Conservation (phyloP, 2,888 invertebrate species). For the Coelinius sp. region DNA sequence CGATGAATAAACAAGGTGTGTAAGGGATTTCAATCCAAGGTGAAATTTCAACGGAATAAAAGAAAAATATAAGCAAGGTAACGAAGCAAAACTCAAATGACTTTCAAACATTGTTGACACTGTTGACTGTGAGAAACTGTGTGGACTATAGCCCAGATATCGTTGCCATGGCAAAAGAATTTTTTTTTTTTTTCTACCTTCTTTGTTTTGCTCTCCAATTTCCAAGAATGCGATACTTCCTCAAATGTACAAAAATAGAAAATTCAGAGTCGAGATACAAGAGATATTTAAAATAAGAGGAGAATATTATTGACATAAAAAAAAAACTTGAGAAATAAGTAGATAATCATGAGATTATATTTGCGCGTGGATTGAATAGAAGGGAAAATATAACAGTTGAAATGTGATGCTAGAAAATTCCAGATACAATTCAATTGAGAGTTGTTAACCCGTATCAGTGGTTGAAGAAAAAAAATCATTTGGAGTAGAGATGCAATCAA, state of each 20-base stretch:
- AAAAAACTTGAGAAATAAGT: background rate
- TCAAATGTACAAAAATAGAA: background rate
- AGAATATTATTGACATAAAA: background rate
- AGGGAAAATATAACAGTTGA: background rate
- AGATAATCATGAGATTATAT: background rate
- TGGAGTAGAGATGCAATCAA: background rate
- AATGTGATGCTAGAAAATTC: constrained; percentile 1
- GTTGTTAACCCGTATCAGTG: background rate
- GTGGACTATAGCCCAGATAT: constrained; percentile 14
- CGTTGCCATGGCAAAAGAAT: constrained; percentile 11
- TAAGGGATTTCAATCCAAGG: background rate
- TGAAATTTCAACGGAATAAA: background rate
- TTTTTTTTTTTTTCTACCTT: constrained; percentile 14
- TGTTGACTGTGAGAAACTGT: background rate
- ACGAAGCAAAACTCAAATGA: constrained; percentile 11
- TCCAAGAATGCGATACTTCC: background rate
- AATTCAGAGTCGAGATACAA: background rate
- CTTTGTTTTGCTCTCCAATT: background rate
- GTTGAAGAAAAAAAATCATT: constrained; percentile 4
- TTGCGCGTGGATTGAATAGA: background rate
- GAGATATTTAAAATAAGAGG: background rate
- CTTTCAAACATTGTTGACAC: constrained; percentile 26
- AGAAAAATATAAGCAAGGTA: constrained; percentile 4
- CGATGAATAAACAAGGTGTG: background rate
- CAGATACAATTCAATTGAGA: background rate